phyloP scores from a whole-genome alignment of 92 coral and sea anemone species.

The Anthopleura xanthogrammica region DNA sequence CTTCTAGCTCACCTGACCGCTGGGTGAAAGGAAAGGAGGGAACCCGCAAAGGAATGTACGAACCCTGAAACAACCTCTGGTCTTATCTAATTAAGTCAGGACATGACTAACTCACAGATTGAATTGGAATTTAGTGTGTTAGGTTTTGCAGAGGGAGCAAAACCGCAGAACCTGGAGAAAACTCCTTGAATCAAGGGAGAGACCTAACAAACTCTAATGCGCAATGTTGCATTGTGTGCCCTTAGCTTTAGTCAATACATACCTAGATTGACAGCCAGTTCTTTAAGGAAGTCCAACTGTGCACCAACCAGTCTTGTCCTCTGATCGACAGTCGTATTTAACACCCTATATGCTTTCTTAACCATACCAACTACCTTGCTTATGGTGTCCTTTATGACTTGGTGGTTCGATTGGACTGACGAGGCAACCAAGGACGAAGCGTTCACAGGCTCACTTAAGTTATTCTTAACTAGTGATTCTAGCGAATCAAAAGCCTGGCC shows the following conservation, averaged over 20 bases:
- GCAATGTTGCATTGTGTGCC: no score
- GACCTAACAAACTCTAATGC: no score
- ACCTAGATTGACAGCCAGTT: background rate
- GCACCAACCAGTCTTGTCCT: background rate
- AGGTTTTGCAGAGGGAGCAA: no score
- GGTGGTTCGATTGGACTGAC: background rate
- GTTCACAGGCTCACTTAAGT: conserved; percentile 14
- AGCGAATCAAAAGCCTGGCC: conserved; percentile 20
- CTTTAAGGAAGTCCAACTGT: background rate
- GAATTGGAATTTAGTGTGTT: no score
- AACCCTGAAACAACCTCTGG: no score
- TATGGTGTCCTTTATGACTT: background rate
- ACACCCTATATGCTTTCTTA: conserved; percentile 7
- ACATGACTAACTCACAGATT: no score
- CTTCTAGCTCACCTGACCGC: background rate
- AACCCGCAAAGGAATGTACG: no score
- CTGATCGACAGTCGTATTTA: conserved; percentile 5
- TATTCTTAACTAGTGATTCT: conserved; percentile 17
- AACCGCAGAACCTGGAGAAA: no score
- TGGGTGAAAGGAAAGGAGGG: background rate
- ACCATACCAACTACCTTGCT: conserved; percentile 1
- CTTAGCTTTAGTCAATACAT: background rate
- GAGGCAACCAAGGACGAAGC: conserved; percentile 3
- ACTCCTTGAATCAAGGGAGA: no score
- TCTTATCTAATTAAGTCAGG: no score